Conservation (phyloP, 2,888 invertebrate genomes). For the Thecocarcelia acutangulata region DNA sequence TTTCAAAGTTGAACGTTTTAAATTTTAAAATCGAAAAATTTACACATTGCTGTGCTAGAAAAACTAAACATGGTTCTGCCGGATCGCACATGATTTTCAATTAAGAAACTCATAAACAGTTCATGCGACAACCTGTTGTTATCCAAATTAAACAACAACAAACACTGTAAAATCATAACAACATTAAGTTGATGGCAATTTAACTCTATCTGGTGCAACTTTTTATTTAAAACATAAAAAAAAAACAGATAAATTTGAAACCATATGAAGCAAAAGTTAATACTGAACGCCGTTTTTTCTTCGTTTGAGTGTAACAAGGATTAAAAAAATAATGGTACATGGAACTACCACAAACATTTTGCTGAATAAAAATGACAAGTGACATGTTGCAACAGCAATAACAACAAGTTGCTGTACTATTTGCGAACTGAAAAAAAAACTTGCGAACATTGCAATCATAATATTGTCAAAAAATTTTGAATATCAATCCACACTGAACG, state of each 20-base stretch:
- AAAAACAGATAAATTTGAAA: background rate
- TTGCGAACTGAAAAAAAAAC: background rate
- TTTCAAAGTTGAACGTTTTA: no score
- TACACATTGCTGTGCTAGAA: background rate
- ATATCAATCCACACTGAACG: no score
- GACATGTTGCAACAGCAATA: constrained; percentile 24
- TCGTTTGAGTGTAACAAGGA: constrained; percentile 14
- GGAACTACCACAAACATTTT: constrained; percentile 18
- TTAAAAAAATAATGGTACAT: constrained; percentile 27
- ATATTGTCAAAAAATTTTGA: constrained; percentile 20
- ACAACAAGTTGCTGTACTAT: constrained; percentile 5
- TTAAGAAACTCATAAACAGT: constrained; percentile 35
- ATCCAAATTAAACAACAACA: constrained; percentile 5
- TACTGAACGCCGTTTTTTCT: background rate
- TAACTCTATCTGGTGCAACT: background rate
- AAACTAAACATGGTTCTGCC: background rate
- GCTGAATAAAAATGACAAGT: constrained; percentile 15
- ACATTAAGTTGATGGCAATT: constrained; percentile 31
- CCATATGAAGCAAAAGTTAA: background rate
- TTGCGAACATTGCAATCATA: constrained; percentile 23
- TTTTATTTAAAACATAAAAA: background rate
- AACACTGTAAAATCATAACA: background rate
- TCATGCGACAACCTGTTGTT: constrained; percentile 46
- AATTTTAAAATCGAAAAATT: no score
- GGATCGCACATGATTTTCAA: constrained; percentile 40